phyloP scores from a whole-genome alignment of 2,113 vertebrate species.

The Gymnobelideus leadbeateri region DNA sequence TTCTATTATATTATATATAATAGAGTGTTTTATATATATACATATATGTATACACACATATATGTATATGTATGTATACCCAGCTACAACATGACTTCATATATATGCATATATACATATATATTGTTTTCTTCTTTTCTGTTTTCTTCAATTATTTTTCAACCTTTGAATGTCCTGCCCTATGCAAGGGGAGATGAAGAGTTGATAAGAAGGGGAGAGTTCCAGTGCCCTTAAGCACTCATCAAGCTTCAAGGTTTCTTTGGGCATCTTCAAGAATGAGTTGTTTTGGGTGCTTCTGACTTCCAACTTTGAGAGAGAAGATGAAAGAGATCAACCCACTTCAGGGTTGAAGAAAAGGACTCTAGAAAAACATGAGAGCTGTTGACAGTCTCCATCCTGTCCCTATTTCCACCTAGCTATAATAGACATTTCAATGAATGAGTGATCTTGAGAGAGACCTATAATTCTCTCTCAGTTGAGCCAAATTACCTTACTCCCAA shows the following conservation, averaged over 20 bases:
- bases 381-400: no score
- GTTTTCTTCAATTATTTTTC: background rate
- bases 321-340: background rate
- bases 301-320: background rate
- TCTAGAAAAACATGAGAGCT: no score
- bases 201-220: background rate
- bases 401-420: no score
- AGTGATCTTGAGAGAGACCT: no score
- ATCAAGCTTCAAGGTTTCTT: background rate
- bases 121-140: background rate
- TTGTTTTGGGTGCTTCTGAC: background rate
- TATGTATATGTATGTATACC: no score
- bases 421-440: no score
- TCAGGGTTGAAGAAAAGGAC: background rate
- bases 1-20: background rate
- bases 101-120: no score
- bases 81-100: no score
- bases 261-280: background rate
- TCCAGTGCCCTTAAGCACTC: background rate
- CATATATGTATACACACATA: no score
- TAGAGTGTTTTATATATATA: no score
- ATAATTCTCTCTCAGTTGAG: no score
- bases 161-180: background rate
- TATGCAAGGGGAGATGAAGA: background rate
- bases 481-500: no score